phyloP scores from a whole-genome alignment of 2,888 invertebrate genomes.

The Strigamia crassipes region DNA sequence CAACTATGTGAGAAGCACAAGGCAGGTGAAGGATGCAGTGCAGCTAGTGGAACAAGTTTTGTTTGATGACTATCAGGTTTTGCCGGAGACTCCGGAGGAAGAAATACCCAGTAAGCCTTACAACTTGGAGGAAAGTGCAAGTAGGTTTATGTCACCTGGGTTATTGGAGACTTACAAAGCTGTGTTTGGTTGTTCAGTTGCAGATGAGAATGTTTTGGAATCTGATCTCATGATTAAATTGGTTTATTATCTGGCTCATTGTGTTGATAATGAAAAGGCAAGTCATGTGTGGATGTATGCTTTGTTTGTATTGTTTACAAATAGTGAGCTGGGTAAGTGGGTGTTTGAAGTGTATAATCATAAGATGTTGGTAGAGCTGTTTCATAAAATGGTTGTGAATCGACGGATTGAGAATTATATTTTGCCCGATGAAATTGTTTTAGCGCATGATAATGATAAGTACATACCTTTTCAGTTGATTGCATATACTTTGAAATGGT shows the following conservation, averaged over 20 bases:
- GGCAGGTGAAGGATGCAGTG: background rate
- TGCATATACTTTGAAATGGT: constrained; percentile 43
- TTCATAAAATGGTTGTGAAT: background rate
- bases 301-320: background rate
- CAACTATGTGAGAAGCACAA: background rate
- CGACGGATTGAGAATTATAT: background rate
- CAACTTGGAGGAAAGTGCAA: background rate
- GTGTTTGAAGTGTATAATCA: background rate
- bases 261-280: background rate
- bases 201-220: background rate
- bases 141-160: background rate
- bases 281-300: background rate
- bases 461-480: constrained; percentile 2
- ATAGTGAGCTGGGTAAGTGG: background rate
- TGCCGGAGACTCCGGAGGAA: background rate
- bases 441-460: constrained; percentile 13
- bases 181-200: background rate
- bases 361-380: background rate
- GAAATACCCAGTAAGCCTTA: background rate
- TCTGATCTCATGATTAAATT: background rate
- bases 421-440: background rate
- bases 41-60: background rate
- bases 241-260: background rate
- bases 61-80: background rate
- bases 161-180: background rate